Evolutionary conservation across 2,888 invertebrate species (phyloP), one percentile per base, ranked within the genome.

Genomic region (Aphidoletes aphidimyza): DNA sequence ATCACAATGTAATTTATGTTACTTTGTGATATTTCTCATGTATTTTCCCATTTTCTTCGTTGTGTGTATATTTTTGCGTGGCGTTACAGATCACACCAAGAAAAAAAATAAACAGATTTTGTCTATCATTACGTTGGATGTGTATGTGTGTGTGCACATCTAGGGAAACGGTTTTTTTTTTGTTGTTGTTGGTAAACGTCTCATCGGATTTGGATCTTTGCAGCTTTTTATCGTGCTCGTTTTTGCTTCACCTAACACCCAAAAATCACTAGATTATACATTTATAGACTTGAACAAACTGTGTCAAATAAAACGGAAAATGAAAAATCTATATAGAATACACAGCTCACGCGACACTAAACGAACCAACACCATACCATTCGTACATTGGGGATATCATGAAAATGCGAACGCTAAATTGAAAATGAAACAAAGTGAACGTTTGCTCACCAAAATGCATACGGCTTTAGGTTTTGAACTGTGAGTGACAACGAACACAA

Each of bases 1-100:
- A 26, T 69, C 69, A 69, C 69, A 69, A 69, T 69, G 69, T 30
- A 69, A 69, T 69, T 69, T 69, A 69, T 69, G 69, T 69, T 69
- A 69, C 69, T 69, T 69, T 69, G 30, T 30, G 69, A 69, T 30
- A 69, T 69, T 69, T 69, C 34, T 69, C 69, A 30, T 69, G 30
- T 69, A 69, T 69, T 8, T 54, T 54, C 19, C 47, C 47, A 3
- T 2, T 22, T 54, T 69, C 30, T 6, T 22, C n/a, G 22, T 19
- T 3, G 47, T 3, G 0, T 54, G 54, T 54, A 3, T 22, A 54
- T 54, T n/a, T 54, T 54, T 54, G n/a, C 54, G 2, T 22, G 22
- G 54, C 54, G n/a, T 54, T 11, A 2, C 17, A 19, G 17, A 47
- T 17, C 22, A 3, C 54, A 1, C 26, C 5, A 3, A 54, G 2